These are phyloP conservation scores for Coregonus clupeaformis DNA, from an alignment of 2,113 vertebrate species.

Conservation along the genomic window DNA sequence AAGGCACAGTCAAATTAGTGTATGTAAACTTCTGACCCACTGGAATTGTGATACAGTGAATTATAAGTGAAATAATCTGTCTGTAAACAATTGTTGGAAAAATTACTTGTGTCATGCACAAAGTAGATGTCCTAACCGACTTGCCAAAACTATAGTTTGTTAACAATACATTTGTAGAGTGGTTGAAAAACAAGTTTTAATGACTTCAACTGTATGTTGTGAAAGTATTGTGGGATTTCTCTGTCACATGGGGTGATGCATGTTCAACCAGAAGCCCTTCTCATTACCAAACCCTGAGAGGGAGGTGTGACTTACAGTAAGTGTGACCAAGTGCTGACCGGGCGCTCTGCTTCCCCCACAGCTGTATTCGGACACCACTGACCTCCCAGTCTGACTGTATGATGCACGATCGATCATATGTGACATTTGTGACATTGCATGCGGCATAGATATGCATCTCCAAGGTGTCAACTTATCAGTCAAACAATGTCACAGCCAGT, in stretches of 20 bases:
- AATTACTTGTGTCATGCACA: no score
- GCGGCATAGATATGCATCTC: slow-evolving; percentile 55
- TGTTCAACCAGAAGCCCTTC: slow-evolving; percentile 54
- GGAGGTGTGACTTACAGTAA: slow-evolving; percentile 48
- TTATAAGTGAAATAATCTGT: no score
- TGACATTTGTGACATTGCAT: slow-evolving; percentile 66
- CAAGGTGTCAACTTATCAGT: slow-evolving; percentile 52
- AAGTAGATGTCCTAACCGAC: no score
- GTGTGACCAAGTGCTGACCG: slow-evolving; percentile 70
- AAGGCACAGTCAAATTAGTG: no score
- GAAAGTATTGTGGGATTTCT: slow-evolving; percentile 50
- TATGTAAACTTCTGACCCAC: no score
- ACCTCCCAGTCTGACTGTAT: slow-evolving; percentile 56
- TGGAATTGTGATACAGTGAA: no score
- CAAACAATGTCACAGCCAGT: slow-evolving; percentile 46
- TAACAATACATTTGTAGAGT: no score
- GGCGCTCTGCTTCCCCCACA: slow-evolving; percentile 46
- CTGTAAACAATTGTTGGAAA: no score
- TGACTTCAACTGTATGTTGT: no score
- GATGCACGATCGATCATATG: slow-evolving; percentile 55
- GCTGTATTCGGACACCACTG: slow-evolving; percentile 57
- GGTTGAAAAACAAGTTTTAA: no score
- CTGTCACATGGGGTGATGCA: slow-evolving; percentile 60
- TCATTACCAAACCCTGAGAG: slow-evolving; percentile 59
- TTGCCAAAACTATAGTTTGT: no score